Base-by-base conservation (phyloP, 2,797 vertebrate species). In the Brachymystax lenok region DNA sequence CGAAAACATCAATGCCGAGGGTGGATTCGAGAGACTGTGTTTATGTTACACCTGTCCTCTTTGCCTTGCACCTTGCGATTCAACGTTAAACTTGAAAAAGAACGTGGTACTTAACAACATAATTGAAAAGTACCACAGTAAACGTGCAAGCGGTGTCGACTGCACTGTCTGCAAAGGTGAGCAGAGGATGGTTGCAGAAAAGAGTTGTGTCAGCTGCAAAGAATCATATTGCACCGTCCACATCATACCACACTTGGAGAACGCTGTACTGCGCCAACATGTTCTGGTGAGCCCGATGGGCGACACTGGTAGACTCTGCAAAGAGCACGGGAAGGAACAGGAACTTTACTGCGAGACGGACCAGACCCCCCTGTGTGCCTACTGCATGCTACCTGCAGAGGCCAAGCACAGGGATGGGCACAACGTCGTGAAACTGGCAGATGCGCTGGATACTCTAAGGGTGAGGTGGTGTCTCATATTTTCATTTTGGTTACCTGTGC, bases 261-360 rank as follows among this genome's bases (percentile, higher is more conserved):
- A 79, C 19, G 12, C 14, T 6, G 56, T 35, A 21, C 66, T 81
- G 52, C 71, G 35, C 12, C 50, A 80, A 16, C 80, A 80, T 8
- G 76, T 76, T 10, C 73, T 82, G 27, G 63, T 84, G 33, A 74
- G 33, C 16, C 83, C 77, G 1, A 74, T 72, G 30, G 10, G 52
- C 2, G 56, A 80, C 69, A 67, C 27, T 3, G 52, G 52, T 71
- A 66, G 46, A n/a, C 69, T 84, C 24, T 84, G 83, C 70, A 77
- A 73, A 33, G 56, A 69, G 4, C 83, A 82, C 12, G 83, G 80
- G 33, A 82, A 79, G 40, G 77, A 78, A 2, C 66, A 74, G 30
- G 80, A 82, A 54, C 33, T 84, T 0, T 82, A 73, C 73, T 84
- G 83, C 46, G n/a, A 54, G 66, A 77, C 80, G 0, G 78, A 84